Evolutionary conservation across 2,888 invertebrate species (phyloP).

Genomic region (Dermolepida albohirtum): DNA sequence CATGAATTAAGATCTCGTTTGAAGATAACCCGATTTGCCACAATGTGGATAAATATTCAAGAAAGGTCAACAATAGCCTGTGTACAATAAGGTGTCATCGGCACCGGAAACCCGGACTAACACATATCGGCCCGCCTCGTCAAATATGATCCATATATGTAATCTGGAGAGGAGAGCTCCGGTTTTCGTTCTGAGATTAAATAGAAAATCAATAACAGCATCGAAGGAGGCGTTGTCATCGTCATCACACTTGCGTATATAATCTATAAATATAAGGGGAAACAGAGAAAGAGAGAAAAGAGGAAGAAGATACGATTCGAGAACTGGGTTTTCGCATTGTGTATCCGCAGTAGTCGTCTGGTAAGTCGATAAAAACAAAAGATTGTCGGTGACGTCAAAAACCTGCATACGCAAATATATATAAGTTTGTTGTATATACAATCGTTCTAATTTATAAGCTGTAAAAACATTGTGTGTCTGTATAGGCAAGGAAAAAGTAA

Average conservation of each 20-base stretch:
- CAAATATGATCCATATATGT: slow-evolving; percentile 9
- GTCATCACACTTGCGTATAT: slow-evolving; percentile 33
- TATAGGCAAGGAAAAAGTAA: no score
- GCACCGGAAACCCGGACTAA: slow-evolving; percentile 26
- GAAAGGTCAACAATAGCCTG: slow-evolving; percentile 6
- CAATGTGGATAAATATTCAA: background rate
- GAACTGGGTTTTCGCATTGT: slow-evolving; percentile 14
- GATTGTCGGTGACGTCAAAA: slow-evolving; percentile 25
- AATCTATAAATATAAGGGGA: slow-evolving; percentile 23
- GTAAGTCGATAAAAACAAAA: slow-evolving; percentile 28
- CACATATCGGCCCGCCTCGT: background rate
- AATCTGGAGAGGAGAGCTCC: slow-evolving; percentile 21
- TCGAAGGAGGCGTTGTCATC: slow-evolving; percentile 9
- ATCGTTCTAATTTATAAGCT: no score
- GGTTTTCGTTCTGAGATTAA: slow-evolving; percentile 28
- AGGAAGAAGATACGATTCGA: slow-evolving; percentile 8
- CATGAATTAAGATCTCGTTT: slow-evolving; percentile 10
- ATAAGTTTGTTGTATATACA: background rate
- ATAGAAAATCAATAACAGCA: slow-evolving; percentile 31
- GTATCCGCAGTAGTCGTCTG: slow-evolving; percentile 24
- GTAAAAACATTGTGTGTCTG: no score
- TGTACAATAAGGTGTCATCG: background rate
- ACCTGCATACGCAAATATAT: slow-evolving; percentile 10
- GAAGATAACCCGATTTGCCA: slow-evolving; percentile 7
- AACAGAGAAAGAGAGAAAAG: background rate